A percentile compares a stretch with the other conserved stretches of the same genome.
phyloP scores from a whole-genome alignment of 2,113 vertebrate species.

The cattle (Bos taurus) region ARS-UCD2.0 NC_037334.1:93446001-93446500 shows the following conservation, averaged over 20 bases:
- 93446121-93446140: not conserved
- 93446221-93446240: not conserved
- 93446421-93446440: not conserved
- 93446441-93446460: not conserved
- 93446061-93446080: not conserved
- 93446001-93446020: no score
- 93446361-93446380: not conserved
- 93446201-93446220: not conserved
- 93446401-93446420: not conserved
- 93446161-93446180: not conserved
- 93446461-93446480: not conserved
- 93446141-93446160: not conserved
- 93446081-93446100: not conserved
- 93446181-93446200: not conserved
- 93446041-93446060: not conserved
- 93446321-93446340: not conserved
- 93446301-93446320: not conserved
- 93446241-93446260: not conserved
- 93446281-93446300: not conserved
- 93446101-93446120: not conserved
- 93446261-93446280: not conserved
- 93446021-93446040: not conserved
- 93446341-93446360: not conserved
- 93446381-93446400: not conserved
- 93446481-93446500: not conserved